Conservation (phyloP, 2,888 invertebrate genomes). For the Chaetogeoica ovagalla region DNA sequence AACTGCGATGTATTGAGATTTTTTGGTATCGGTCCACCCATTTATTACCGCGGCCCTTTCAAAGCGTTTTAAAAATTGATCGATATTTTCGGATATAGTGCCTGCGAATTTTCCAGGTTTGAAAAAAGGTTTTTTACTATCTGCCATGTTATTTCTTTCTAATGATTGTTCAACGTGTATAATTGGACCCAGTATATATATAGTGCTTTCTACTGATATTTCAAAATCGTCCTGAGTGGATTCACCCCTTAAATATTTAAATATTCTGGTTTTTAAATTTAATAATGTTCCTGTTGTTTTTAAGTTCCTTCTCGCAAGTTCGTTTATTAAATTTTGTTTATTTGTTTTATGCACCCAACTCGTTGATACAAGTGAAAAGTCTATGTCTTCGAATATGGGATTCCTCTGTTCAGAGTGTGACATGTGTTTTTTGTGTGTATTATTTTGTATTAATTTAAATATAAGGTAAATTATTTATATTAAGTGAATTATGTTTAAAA, state of each 20-base stretch:
- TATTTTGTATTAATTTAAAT: no score
- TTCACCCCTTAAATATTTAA: background rate
- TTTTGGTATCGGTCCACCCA: background rate
- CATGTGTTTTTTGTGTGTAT: no score
- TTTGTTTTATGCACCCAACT: background rate
- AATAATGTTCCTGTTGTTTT: background rate
- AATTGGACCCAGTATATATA: background rate
- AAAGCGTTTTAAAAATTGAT: background rate
- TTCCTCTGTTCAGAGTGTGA: no score
- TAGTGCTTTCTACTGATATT: background rate
- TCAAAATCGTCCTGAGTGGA: no score
- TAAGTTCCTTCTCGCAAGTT: background rate
- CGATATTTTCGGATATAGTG: background rate
- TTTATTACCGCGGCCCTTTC: background rate
- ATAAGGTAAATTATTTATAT: no score
- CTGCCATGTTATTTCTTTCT: background rate
- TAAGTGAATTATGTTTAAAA: no score
- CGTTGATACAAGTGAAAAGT: no score
- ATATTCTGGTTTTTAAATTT: background rate
- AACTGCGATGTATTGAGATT: background rate
- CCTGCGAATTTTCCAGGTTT: background rate
- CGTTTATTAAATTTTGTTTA: background rate
- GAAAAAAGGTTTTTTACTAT: background rate
- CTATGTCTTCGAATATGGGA: no score
- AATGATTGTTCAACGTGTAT: background rate